Conservation (phyloP, 2,797 vertebrate genomes). For the Centropyge bicolor region DNA sequence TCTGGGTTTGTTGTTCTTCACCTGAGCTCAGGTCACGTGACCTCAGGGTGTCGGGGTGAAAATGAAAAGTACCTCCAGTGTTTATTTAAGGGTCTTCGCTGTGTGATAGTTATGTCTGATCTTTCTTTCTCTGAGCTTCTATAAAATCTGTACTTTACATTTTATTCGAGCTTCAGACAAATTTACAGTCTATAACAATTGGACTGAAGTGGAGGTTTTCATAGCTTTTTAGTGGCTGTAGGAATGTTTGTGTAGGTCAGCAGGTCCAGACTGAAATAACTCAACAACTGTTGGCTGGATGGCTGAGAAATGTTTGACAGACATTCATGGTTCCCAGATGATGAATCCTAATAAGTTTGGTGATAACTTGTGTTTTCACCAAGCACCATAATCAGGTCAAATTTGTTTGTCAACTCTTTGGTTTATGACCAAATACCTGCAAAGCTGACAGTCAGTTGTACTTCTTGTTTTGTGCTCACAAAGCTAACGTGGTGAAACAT, state of each 20-base stretch:
- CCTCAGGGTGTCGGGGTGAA: neutral
- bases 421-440: neutral
- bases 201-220: neutral
- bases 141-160: neutral
- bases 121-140: neutral
- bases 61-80: neutral
- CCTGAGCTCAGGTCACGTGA: neutral
- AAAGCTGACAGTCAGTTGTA: neutral
- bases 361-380: neutral
- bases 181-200: no score
- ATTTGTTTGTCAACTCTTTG: neutral
- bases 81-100: neutral
- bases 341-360: neutral
- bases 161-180: neutral
- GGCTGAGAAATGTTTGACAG: neutral
- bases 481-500: neutral
- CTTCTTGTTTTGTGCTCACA: neutral
- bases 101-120: neutral
- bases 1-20: constrained; percentile 28
- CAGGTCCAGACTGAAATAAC: constrained; percentile 2
- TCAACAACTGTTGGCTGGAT: neutral
- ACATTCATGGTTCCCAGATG: neutral
- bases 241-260: neutral
- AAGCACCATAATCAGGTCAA: neutral
- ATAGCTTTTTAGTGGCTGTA: neutral